Conservation (phyloP, 1,140 invertebrate genomes). For the Sycophila sp. region DNA sequence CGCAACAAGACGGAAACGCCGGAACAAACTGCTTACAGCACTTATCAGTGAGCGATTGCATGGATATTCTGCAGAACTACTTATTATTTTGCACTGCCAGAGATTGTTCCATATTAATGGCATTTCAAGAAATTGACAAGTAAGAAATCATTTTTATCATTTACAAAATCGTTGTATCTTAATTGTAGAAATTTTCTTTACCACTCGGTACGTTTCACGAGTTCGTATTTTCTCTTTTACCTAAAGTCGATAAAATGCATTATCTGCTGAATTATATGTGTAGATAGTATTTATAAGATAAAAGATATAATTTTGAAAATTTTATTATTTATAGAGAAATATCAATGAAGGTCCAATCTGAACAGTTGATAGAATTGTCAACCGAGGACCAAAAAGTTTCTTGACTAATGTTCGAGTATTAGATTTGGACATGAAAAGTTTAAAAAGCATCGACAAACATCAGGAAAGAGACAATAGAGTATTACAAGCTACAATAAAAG, state of each 20-base stretch:
- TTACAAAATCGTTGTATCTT: background rate
- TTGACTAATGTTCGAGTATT: slow-evolving; percentile 63
- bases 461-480: slow-evolving; percentile 61
- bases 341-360: background rate
- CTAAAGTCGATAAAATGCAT: too few species aligned
- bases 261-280: too few species aligned
- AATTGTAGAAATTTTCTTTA: background rate
- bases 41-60: background rate
- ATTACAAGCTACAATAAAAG: slow-evolving; percentile 51
- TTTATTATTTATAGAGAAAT: slow-evolving; percentile 46
- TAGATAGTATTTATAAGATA: too few species aligned
- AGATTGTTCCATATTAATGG: slow-evolving; percentile 70
- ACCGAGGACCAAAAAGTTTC: slow-evolving; percentile 57
- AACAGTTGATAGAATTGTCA: too few species aligned
- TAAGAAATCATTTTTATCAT: slow-evolving; percentile 45
- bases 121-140: slow-evolving; percentile 61
- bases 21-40: too few species aligned
- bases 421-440: slow-evolving; percentile 68
- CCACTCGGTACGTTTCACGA: too few species aligned
- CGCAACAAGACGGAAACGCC: too few species aligned
- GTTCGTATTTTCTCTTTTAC: too few species aligned
- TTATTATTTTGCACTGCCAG: slow-evolving; percentile 67
- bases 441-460: slow-evolving; percentile 68
- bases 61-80: slow-evolving; percentile 62
- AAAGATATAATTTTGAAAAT: too few species aligned